These are phyloP conservation scores for Dolichomitus sp. DNA, from an alignment of 2,888 invertebrate species.

Conservation along the genomic window DNA sequence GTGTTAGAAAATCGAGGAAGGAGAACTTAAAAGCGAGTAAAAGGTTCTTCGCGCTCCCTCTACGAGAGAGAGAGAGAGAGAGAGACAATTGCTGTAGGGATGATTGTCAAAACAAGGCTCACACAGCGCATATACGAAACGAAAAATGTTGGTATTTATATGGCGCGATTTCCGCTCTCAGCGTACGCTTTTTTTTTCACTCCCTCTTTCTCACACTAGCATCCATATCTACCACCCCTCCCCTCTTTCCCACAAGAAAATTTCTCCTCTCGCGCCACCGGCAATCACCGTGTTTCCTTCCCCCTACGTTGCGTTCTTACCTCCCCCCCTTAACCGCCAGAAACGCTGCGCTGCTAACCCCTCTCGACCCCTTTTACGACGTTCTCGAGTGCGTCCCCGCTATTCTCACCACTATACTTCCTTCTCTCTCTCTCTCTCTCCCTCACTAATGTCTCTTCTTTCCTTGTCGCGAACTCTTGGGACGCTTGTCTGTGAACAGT, in stretches of 20 bases:
- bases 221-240: neutral
- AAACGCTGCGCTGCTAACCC: constrained; percentile 49
- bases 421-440: constrained; percentile 20
- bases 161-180: constrained; percentile 81
- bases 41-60: neutral
- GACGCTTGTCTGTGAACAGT: constrained; percentile 10
- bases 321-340: constrained; percentile 50
- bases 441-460: constrained; percentile 1
- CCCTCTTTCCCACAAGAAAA: neutral
- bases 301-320: constrained; percentile 36
- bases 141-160: constrained; percentile 84
- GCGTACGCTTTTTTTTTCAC: constrained; percentile 57
- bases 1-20: neutral
- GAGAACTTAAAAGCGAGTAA: neutral
- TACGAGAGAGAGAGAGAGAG: neutral
- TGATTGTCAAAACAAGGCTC: constrained; percentile 83
- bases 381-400: constrained; percentile 72
- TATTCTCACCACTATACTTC: constrained; percentile 52
- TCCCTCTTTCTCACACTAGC: constrained; percentile 21
- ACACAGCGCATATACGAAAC: constrained; percentile 76
- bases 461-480: neutral
- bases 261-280: constrained; percentile 65
- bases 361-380: constrained; percentile 68
- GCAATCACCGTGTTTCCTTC: constrained; percentile 47
- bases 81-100: constrained; percentile 27